Evolutionary conservation across 2,113 vertebrate genomes (phyloP), one percentile per base, ranked within the genome.

Genomic region (Butorides virescens): DNA sequence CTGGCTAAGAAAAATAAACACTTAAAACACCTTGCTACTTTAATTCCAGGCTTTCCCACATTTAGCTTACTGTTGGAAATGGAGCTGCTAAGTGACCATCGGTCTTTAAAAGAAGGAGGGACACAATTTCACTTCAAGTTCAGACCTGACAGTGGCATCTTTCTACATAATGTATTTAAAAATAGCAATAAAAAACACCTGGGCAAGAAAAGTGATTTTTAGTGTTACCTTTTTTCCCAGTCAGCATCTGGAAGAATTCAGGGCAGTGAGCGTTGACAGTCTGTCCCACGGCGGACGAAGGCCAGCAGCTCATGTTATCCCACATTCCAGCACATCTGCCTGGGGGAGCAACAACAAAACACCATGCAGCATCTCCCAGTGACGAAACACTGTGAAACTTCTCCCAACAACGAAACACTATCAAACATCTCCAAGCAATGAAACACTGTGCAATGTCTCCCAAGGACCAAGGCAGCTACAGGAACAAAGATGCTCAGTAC

Each of bases 281-380:
- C 93, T 98, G 98, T 79, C 99, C 99, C 1, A 97, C 85, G 2
- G 93, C 67, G 5, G 99, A 97, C 1, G 98, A 97, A 13, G 98
- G 98, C 99, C 99, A 99, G 95, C 99, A 99, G 94, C 98, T 99
- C 96, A 99, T 96, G 90, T 99, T 96, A 79, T 99, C 99, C 99
- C 99, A 99, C 96, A 99, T 98, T 82, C 98, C 98, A 75, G 70
- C 58, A 80, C 99, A 99, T 72, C 97, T 96, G 80, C 68, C 71
- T 88, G 92, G 63, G 56, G 61, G 27, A 22, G 9, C 14, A 94
- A 91, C 56, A 94, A 56, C 0, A 10, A 52, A 91, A 86, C 23
- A 73, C 25, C 10, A 26, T 52, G 34, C 11, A 90, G 47, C 34
- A 79, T 66, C 53, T 76, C 32, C 56, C 37, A 68, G 30, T 50